Conservation (phyloP, 2,888 invertebrate genomes). For the Orchesellides sinensis region DNA sequence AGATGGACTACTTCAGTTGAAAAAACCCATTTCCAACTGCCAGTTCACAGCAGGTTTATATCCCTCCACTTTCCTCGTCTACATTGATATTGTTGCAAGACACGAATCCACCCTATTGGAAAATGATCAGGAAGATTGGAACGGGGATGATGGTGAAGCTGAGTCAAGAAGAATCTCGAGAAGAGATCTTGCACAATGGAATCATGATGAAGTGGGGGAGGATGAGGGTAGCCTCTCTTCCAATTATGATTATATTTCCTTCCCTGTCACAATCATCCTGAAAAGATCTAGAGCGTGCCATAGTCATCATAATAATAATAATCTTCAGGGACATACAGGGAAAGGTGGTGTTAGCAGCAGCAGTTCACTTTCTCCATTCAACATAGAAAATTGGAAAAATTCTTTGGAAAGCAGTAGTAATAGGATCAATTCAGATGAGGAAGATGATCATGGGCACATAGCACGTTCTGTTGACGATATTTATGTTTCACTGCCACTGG, state of each 20-base stretch:
- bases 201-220: constrained; percentile 17
- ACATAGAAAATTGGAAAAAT: constrained; percentile 21
- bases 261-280: constrained; percentile 73
- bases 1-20: constrained; percentile 71
- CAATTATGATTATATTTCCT: constrained; percentile 73
- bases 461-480: constrained; percentile 72
- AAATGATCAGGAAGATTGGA: constrained; percentile 49
- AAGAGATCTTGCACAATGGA: constrained; percentile 31
- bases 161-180: constrained; percentile 30
- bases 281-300: constrained; percentile 64
- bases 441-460: constrained; percentile 42
- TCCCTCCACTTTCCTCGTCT: constrained; percentile 72
- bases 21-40: constrained; percentile 58
- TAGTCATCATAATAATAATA: constrained; percentile 10
- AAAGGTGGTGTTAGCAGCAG: neutral
- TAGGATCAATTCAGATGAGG: neutral
- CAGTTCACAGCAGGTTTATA: constrained; percentile 58
- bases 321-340: constrained; percentile 1
- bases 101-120: constrained; percentile 11
- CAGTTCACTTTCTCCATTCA: constrained; percentile 10
- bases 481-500: constrained; percentile 71
- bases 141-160: constrained; percentile 13
- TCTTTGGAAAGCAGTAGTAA: constrained; percentile 4
- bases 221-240: constrained; percentile 25
- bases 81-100: constrained; percentile 72